Base-by-base conservation (phyloP, 2,797 vertebrate genomes). In the Etheostoma perlongum region DNA sequence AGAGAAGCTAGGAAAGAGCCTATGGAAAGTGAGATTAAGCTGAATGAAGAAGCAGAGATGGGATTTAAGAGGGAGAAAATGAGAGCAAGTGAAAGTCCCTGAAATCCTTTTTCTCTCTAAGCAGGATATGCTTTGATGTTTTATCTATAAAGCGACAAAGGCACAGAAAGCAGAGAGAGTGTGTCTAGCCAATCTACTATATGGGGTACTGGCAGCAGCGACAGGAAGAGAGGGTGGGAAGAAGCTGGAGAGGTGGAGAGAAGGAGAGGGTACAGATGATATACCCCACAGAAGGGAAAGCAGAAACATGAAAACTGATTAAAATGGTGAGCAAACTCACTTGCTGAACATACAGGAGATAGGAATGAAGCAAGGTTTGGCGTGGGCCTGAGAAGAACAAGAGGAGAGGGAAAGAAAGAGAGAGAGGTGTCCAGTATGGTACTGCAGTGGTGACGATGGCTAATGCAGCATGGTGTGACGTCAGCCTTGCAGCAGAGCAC, bases 381-480 rank as follows among this genome's bases (percentile, higher is more conserved):
- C 30, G 58, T 70, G 46, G 78, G 60, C 67, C 66, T 47, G 51
- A 75, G 72, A 59, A 72, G 30, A 75, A 72, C 36, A 53, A 60
- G 73, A 70, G 49, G 66, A 42, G 33, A 55, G 44, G 72, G 57
- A 68, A 42, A 63, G 48, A 23, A 18, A 74, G 47, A 58, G 52
- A 73, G 76, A 83, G 68, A 78, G 82, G 69, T 78, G 90, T 88
- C 88, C 86, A 65, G 64, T 52, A 58, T 85, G 81, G 78, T 81
- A 72, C 91, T 91, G 93, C 93, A 90, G 91, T 84, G 84, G 91
- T 89, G 90, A 91, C 82, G 89, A 60, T 72, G 87, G 90, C 87
- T 89, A 90, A 91, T 93, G 93, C 91, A 91, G 91, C 88, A 91
- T n/a, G 84, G 66, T 79, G 90, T 95, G 94, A 95, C 92, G 92